Conservation (phyloP, 1,140 invertebrate species). For the Sycophaga agraensis region DNA sequence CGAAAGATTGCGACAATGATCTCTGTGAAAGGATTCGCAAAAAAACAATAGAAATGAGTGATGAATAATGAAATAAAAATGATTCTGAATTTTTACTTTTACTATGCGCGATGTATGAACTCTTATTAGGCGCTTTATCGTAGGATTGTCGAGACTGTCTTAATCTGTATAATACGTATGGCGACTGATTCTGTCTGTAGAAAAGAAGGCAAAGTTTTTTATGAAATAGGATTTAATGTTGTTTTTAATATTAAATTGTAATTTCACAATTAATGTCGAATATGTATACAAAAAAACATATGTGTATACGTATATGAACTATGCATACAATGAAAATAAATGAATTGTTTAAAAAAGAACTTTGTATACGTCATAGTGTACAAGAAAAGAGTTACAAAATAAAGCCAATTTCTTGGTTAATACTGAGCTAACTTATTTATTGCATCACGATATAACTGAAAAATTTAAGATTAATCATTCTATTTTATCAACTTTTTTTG, state of each 20-base stretch:
- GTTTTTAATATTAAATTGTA: conserved; percentile 1
- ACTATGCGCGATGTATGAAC: conserved; percentile 4
- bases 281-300: background rate
- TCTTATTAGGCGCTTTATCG: background rate
- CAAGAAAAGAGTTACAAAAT: conserved; percentile 22
- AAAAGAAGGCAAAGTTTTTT: conserved; percentile 6
- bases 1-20: background rate
- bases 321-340: background rate
- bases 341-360: conserved; percentile 10
- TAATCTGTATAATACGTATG: conserved; percentile 21
- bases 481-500: background rate
- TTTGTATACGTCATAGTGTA: conserved; percentile 20
- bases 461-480: background rate
- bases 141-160: conserved; percentile 5
- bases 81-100: conserved; percentile 16
- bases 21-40: background rate
- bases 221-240: background rate
- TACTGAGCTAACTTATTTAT: conserved; percentile 16
- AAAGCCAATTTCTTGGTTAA: conserved; percentile 18
- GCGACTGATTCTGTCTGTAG: background rate
- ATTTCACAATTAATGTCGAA: background rate
- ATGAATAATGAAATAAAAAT: background rate
- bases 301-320: background rate
- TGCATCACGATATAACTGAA: background rate
- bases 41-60: background rate